A percentile compares a stretch with the other conserved stretches of the same genome.
phyloP scores from a whole-genome alignment of 2,888 invertebrate genomes.

The Synergus japonicus region DNA sequence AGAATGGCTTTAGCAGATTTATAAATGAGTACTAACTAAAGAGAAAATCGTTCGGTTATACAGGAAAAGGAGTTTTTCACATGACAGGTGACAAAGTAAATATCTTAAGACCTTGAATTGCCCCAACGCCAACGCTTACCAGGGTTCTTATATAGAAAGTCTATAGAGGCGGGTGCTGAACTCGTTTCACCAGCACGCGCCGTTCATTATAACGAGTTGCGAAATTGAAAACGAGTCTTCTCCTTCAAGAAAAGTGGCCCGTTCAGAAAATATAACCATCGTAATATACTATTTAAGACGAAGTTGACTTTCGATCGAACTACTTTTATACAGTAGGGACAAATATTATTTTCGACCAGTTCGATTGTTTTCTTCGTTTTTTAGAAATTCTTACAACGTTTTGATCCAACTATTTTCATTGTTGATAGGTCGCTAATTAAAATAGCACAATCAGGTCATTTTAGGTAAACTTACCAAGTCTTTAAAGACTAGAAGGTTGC shows the following conservation, averaged over 20 bases:
- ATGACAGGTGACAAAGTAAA: conserved; percentile 69
- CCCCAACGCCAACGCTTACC: conserved; percentile 36
- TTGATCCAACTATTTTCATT: not conserved
- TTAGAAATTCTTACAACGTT: not conserved
- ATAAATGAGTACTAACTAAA: not conserved
- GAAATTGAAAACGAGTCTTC: conserved; percentile 48
- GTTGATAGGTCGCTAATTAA: too few species aligned
- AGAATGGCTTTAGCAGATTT: not conserved
- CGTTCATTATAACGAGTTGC: conserved; percentile 67
- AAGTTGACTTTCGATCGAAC: not conserved
- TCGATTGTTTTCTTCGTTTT: not conserved
- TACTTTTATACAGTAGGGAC: not conserved
- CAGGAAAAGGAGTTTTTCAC: conserved; percentile 48
- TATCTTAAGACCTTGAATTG: conserved; percentile 66
- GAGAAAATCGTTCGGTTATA: not conserved
- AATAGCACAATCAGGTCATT: not conserved
- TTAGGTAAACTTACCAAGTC: not conserved
- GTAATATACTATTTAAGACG: not conserved
- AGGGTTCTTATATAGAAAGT: conserved; percentile 62
- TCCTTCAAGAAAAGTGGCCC: conserved; percentile 14
- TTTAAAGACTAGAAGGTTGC: not conserved
- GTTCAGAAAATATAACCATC: conserved; percentile 1
- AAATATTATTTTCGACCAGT: not conserved
- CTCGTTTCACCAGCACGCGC: conserved; percentile 70
- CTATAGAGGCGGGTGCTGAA: conserved; percentile 65